Base-by-base conservation (phyloP, 2,797 vertebrate species). In the Microtus obscurus region DNA sequence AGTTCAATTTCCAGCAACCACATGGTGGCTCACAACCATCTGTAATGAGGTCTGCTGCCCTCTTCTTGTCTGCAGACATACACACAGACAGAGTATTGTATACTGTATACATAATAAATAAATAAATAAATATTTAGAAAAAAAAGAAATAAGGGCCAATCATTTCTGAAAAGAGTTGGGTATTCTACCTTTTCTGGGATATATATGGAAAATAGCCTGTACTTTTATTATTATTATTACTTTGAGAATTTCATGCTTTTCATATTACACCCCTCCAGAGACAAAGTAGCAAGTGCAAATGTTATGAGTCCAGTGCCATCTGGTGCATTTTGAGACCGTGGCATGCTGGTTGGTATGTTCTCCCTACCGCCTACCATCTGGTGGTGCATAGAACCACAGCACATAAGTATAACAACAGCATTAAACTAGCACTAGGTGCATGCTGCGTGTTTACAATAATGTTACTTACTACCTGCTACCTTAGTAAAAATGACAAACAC, bases 401-500 rank as follows among this genome's bases (percentile, higher is more conserved):
- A 51, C 2, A 1, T 69, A 56, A 88, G 51, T 31, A 17, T 80
- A 90, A 61, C 3, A 31, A 37, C 14, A 69, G 5, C 2, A 23
- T 40, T 40, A 48, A 14, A 77, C 48, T 81, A n/a, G 63, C 71
- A 40, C 4, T 43, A 53, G 56, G 37, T 27, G n/a, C 16, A 6
- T 34, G 69, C 29, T 37, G 27, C 71, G 29, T 78, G 43, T 37
- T 63, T 56, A 63, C 78, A 67, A 87, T 61, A 73, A 78, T 79
- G 61, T 93, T 83, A 56, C 61, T 86, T 63, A 87, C 25, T 27
- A 80, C 19, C 29, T 37, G 43, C 56, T 81, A 76, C 4, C 71
- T 91, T 87, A 87, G 76, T 85, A 92, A 85, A 77, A 87, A 61
- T 82, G 43, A 25, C 40, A 76, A 87, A 67, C 56, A 23, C 12